Conservation (phyloP, 2,888 invertebrate genomes). For the Chesias legatella region DNA sequence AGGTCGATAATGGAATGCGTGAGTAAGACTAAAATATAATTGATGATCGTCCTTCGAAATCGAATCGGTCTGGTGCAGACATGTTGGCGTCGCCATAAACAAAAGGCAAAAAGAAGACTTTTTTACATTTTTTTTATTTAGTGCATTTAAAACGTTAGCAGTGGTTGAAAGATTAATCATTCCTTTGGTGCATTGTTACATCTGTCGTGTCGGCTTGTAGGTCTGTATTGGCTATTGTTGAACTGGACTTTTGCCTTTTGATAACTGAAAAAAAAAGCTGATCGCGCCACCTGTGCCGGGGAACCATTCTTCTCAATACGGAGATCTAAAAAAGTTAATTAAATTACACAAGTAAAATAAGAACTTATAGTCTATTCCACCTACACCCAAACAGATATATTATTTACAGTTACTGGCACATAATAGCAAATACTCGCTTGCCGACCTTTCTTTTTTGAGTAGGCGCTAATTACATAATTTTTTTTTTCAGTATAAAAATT, state of each 20-base stretch:
- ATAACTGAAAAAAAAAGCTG: slow-evolving; percentile 49
- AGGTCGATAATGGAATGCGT: slow-evolving; percentile 76
- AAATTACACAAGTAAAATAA: neutral
- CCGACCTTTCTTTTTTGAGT: no score
- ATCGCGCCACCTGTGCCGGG: slow-evolving; percentile 65
- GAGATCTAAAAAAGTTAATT: slow-evolving; percentile 1
- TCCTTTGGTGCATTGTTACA: slow-evolving; percentile 64
- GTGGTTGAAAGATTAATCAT: slow-evolving; percentile 73
- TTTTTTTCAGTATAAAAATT: no score
- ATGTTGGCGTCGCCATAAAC: slow-evolving; percentile 77
- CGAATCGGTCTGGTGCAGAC: slow-evolving; percentile 77
- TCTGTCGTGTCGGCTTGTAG: slow-evolving; percentile 66
- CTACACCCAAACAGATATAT: no score
- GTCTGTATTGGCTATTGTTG: slow-evolving; percentile 59
- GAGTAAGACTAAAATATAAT: slow-evolving; percentile 81
- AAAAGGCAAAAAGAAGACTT: slow-evolving; percentile 74
- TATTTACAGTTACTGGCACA: no score
- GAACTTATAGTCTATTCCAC: no score
- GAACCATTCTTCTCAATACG: slow-evolving; percentile 9
- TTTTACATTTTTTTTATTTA: slow-evolving; percentile 61
- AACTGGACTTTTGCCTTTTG: slow-evolving; percentile 52
- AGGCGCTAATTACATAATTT: no score
- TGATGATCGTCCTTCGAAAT: slow-evolving; percentile 75
- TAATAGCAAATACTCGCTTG: no score
- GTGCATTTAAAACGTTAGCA: slow-evolving; percentile 62